Base-by-base conservation (phyloP, 1,140 invertebrate species). In the Pachypsylla venusta region DNA sequence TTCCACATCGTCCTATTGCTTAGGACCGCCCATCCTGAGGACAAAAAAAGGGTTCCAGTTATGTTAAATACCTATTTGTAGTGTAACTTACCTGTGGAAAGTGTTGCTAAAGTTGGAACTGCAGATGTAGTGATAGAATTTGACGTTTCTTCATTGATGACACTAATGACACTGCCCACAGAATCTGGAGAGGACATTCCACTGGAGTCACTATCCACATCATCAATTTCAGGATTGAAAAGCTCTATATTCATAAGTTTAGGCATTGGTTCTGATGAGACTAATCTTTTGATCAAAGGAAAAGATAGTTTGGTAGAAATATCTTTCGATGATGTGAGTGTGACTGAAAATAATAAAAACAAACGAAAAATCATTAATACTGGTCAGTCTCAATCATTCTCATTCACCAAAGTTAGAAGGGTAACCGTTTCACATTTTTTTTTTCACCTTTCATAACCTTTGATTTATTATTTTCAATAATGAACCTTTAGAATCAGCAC, bases 201-300 rank as follows among this genome's bases (percentile, higher is more conserved):
- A 63, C 85, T 87, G 1, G 86, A 89, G 69, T 92, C 89, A 64
- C 86, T 90, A 67, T 92, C 89, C 69, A 89, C 77, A 66, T 93
- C 89, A 69, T 93, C 89, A 5, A 83, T 89, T 66, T 89, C 89
- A 1, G 89, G 89, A 73, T 93, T 92, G 66, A 90, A 93, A 4
- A 92, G 71, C 68, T 92, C 89, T 55, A 48, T 48, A 22, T 48
- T 48, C 42, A 48, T 48, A 4, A 48, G 42, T 48, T 48, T 48
- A 3, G 42, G 42, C 42, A 48, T 48, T 48, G 42, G 42, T 19
- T 48, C 42, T 4, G 42, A 48, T 7, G 42, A 48, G 42, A 48
- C 42, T 22, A 48, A 22, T 10, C 42, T n/a, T 48, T 48, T 48
- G 5, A 48, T 48, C 4, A 48, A 22, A n/a, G 42, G 42, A 22